A percentile compares a stretch with the other conserved stretches of the same genome.
Evolutionary conservation across 2,888 invertebrate species (phyloP).

Genomic region (Folsomia manolachei): DNA sequence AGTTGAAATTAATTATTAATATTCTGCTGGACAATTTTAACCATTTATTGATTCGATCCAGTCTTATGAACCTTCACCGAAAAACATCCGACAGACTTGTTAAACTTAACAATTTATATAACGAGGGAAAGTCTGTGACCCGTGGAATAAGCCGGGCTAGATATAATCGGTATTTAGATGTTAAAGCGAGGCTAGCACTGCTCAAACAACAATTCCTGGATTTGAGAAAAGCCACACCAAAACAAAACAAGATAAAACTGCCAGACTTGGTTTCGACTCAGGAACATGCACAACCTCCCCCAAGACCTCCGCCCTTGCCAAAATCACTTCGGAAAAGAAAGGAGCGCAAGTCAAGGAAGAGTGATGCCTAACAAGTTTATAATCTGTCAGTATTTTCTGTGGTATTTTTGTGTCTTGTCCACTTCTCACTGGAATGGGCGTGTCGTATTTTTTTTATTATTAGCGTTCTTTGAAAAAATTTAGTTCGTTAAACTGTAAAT

Average conservation of each 20-base stretch:
- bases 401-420: too few species aligned
- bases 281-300: not conserved
- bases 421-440: too few species aligned
- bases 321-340: not conserved
- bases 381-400: too few species aligned
- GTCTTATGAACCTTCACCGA: slow-evolving; percentile 45
- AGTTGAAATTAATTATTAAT: not conserved
- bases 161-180: slow-evolving; percentile 40
- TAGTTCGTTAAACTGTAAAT: too few species aligned
- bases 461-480: too few species aligned
- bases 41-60: slow-evolving; percentile 18
- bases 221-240: slow-evolving; percentile 13
- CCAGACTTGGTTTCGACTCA: not conserved
- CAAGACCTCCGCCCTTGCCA: not conserved
- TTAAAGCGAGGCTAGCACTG: slow-evolving; percentile 41
- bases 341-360: too few species aligned
- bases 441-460: too few species aligned
- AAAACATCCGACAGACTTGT: slow-evolving; percentile 42
- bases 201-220: slow-evolving; percentile 40
- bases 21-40: not conserved
- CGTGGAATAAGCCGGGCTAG: slow-evolving; percentile 35
- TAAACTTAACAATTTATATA: slow-evolving; percentile 29
- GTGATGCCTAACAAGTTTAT: too few species aligned
- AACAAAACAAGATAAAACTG: not conserved
- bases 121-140: slow-evolving; percentile 27